A percentile compares a stretch with the other conserved stretches of the same genome.
phyloP scores from a whole-genome alignment of 2,113 vertebrate genomes.

The Sinocyclocheilus anshuiensis region DNA sequence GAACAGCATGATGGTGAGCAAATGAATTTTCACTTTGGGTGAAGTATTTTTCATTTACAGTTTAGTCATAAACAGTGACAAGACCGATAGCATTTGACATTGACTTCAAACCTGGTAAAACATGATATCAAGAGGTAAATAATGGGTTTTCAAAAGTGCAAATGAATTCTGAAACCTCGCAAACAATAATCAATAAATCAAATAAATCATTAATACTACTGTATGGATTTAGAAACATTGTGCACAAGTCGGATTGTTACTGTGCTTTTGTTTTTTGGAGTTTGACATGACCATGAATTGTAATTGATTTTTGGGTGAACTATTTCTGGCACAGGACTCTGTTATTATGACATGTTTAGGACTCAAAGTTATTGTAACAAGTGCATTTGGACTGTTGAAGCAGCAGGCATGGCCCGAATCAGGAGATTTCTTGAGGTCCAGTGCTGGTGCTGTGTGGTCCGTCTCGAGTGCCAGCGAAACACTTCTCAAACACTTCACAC shows the following conservation, averaged over 20 bases:
- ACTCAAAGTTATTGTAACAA: background rate
- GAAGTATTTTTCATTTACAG: no score
- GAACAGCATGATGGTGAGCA: no score
- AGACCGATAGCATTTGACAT: no score
- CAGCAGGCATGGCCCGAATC: constrained; percentile 15
- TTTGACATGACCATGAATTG: background rate
- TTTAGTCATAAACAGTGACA: no score
- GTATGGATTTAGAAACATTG: background rate
- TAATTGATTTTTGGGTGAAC: background rate
- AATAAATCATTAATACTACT: no score
- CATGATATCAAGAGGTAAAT: background rate
- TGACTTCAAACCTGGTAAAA: background rate
- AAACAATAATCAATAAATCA: background rate
- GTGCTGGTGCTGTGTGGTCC: constrained; percentile 56
- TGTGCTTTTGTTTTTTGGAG: background rate
- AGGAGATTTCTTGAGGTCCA: constrained; percentile 26
- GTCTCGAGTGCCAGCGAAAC: constrained; percentile 12
- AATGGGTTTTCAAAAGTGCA: no score
- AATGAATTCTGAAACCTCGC: no score
- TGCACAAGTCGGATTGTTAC: background rate
- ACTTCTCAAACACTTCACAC: constrained; percentile 12
- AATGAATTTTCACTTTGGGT: no score
- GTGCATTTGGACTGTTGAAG: background rate
- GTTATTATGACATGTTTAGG: background rate
- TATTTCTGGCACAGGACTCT: background rate